Base-by-base conservation (phyloP, 2,113 vertebrate species). In the Potamarius usumacintae region DNA sequence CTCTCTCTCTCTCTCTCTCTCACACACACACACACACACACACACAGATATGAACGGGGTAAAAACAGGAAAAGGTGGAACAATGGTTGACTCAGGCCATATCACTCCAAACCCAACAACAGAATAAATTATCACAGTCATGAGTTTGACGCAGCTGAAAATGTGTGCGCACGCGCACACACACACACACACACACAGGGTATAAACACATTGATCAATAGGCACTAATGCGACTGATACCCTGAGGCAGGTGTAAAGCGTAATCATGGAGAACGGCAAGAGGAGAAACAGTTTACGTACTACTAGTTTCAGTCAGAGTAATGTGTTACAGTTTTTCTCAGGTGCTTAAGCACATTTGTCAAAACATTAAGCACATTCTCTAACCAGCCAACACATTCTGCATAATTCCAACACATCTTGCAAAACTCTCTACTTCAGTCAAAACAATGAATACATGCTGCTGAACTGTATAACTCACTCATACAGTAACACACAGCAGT, bases 1-100 rank as follows among this genome's bases (percentile, higher is more conserved):
- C 18, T 52, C 78, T 71, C 27, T 34, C 30, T 20, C 34, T 10
- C 18, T 9, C 67, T 5, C 12, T 17, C 1, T 0, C 30, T 6
- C 34, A 10, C 60, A 18, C 2, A 77, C 11, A 77, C 22, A 86
- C 67, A 0, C 30, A 20, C 34, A 10, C 60, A 18, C 2, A 77
- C 11, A 77, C 48, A 86, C 57, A 72, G 60, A 82, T 83, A 83
- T 53, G 27, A 67, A 83, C 63, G 55, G 30, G 25, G 74, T 69
- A 84, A 86, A 86, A 87, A 89, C 88, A 89, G 88, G 85, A 87
- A 87, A 85, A 83, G 80, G 76, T 52, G 52, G 81, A 87, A 89
- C 88, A 89, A 86, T 88, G 65, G 74, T 22, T 85, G 72, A 85
- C 67, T 71, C 74, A 52, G 30, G 3, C 15, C 0, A 1, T 71